Percentiles rank a stretch among this genome's conserved stretches.
These are phyloP conservation scores for Mesochorus sp. DNA, from an alignment of 2,888 invertebrate species.

Conservation along the genomic window DNA sequence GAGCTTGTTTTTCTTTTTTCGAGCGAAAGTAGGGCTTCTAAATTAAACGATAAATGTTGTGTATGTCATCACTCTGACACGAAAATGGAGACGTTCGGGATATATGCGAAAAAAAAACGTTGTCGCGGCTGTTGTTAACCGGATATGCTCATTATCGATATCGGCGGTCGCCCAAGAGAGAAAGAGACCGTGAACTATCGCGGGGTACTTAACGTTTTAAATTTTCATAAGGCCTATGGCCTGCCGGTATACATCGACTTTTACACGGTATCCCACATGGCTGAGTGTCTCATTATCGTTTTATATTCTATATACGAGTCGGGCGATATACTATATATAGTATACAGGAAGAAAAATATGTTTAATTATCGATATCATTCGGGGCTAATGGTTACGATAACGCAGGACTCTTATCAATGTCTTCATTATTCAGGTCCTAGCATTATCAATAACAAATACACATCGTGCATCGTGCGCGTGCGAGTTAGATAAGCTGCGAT, in stretches of 20 bases:
- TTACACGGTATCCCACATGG: neutral
- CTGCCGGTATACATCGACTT: neutral
- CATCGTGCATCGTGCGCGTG: no score
- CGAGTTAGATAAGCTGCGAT: no score
- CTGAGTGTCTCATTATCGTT: constrained; percentile 13
- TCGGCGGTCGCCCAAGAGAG: neutral
- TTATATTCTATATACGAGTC: neutral
- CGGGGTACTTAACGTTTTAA: constrained; percentile 17
- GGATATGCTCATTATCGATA: constrained; percentile 14
- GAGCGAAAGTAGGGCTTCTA: constrained; percentile 26
- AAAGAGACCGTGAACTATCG: neutral
- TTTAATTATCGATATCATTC: neutral
- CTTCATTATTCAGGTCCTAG: neutral
- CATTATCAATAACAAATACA: neutral
- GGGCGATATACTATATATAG: no score
- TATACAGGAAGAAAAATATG: neutral
- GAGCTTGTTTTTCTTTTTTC: constrained; percentile 25
- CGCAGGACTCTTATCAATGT: neutral
- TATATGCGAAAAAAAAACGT: neutral
- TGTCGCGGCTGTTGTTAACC: neutral
- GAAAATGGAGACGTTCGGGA: neutral
- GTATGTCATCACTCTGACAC: constrained; percentile 2
- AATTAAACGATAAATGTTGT: constrained; percentile 26
- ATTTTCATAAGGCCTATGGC: constrained; percentile 8
- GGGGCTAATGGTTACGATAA: neutral